Conservation (phyloP, 2,113 vertebrate genomes). For the Chascanopsetta lugubris region DNA sequence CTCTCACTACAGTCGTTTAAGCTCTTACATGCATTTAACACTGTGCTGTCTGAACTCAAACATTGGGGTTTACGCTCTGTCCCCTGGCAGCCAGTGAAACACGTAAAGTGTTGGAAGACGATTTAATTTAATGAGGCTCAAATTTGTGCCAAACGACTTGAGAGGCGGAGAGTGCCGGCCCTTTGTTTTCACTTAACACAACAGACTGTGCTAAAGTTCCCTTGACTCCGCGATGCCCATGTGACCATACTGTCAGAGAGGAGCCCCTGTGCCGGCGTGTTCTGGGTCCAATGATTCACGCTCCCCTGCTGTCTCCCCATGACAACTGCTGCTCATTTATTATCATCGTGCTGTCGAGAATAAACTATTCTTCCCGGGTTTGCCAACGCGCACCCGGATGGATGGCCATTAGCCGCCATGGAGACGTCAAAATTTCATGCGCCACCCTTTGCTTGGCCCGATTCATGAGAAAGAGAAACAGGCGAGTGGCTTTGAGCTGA, state of each 20-base stretch:
- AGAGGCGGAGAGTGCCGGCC: not conserved
- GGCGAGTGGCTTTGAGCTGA: constrained; percentile 41
- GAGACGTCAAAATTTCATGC: constrained; percentile 36
- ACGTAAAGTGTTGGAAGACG: constrained; percentile 9
- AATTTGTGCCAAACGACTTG: constrained; percentile 19
- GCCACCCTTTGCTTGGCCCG: constrained; percentile 28
- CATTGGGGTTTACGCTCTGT: not conserved
- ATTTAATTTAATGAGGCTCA: constrained; percentile 16
- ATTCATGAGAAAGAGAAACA: constrained; percentile 36
- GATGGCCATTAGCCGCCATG: constrained; percentile 36
- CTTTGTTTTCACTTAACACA: not conserved
- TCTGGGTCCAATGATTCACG: constrained; percentile 34
- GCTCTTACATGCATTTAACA: not conserved
- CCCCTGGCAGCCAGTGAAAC: constrained; percentile 4
- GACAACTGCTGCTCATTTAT: constrained; percentile 47
- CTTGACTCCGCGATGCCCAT: not conserved
- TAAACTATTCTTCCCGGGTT: constrained; percentile 32
- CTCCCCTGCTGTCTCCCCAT: constrained; percentile 44
- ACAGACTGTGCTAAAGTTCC: not conserved
- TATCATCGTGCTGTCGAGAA: constrained; percentile 31
- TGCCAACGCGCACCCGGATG: constrained; percentile 30
- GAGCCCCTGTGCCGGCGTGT: constrained; percentile 11
- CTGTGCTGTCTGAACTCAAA: not conserved
- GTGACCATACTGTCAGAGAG: constrained; percentile 10
- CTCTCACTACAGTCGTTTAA: not conserved